Conservation (phyloP, 2,113 vertebrate species). For the Heterocephalus glaber region DNA sequence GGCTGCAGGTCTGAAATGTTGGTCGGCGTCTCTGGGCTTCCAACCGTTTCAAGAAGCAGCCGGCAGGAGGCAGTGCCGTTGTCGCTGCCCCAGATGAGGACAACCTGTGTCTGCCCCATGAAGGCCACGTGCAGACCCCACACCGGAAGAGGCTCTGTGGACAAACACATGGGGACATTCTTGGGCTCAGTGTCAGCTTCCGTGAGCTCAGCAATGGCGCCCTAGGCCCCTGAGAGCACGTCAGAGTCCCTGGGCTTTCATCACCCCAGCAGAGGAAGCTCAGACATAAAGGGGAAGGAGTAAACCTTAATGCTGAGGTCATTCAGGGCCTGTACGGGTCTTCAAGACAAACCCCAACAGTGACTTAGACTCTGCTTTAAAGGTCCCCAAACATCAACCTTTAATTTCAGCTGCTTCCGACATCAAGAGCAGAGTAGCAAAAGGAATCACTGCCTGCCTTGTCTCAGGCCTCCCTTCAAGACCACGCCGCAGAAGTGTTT, state of each 20-base stretch:
- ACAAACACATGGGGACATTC: background rate
- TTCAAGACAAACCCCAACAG: background rate
- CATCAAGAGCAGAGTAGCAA: background rate
- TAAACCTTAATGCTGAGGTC: background rate
- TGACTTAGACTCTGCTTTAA: background rate
- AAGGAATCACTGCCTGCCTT: background rate
- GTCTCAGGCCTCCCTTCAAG: background rate
- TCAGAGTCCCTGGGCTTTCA: background rate
- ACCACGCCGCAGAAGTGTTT: background rate
- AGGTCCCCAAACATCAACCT: background rate
- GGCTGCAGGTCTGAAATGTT: background rate
- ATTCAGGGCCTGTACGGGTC: background rate
- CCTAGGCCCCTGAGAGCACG: too few relatives aligned
- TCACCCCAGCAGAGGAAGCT: background rate
- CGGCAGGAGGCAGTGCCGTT: background rate
- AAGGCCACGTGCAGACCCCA: fast-evolving
- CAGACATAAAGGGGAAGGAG: background rate
- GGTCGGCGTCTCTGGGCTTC: fast-evolving
- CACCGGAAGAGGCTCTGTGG: background rate
- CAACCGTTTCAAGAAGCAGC: background rate
- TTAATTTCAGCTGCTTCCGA: background rate
- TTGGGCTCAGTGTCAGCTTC: background rate
- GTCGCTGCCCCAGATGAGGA: constrained; percentile 71
- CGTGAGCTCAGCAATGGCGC: too few relatives aligned
- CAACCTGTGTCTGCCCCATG: background rate